phyloP scores from a whole-genome alignment of 1,140 invertebrate genomes.

The Hormaphis cornu region DNA sequence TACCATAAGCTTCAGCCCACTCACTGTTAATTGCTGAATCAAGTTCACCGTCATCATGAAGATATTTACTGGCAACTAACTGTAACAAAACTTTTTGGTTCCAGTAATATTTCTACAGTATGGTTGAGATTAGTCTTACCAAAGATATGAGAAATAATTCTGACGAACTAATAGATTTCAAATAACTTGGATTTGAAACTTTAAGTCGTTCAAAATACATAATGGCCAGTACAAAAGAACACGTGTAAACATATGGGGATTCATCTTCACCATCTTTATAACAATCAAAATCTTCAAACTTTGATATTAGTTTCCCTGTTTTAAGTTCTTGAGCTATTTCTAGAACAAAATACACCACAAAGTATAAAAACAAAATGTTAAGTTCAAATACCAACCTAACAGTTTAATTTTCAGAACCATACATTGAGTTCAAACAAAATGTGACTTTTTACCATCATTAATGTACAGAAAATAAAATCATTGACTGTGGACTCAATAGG shows the following conservation, averaged over 20 bases:
- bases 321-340: conserved; percentile 76
- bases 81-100: conserved; percentile 41
- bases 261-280: conserved; percentile 56
- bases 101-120: neutral
- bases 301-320: conserved; percentile 56
- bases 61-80: conserved; percentile 92
- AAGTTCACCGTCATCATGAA: conserved; percentile 83
- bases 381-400: no score
- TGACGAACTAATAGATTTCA: conserved; percentile 67
- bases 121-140: conserved; percentile 55
- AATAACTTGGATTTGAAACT: conserved; percentile 68
- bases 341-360: conserved; percentile 42
- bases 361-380: neutral
- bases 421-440: no score
- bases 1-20: conserved; percentile 73
- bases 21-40: conserved; percentile 78
- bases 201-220: conserved; percentile 80
- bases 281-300: conserved; percentile 67
- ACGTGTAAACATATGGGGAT: conserved; percentile 67
- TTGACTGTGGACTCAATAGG: neutral
- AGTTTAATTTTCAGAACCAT: no score
- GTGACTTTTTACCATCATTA: no score
- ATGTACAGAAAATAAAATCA: neutral
- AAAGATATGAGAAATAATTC: conserved; percentile 86
- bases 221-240: conserved; percentile 68